Conservation (phyloP, 2,888 invertebrate genomes). For the Aporophyla nigra region DNA sequence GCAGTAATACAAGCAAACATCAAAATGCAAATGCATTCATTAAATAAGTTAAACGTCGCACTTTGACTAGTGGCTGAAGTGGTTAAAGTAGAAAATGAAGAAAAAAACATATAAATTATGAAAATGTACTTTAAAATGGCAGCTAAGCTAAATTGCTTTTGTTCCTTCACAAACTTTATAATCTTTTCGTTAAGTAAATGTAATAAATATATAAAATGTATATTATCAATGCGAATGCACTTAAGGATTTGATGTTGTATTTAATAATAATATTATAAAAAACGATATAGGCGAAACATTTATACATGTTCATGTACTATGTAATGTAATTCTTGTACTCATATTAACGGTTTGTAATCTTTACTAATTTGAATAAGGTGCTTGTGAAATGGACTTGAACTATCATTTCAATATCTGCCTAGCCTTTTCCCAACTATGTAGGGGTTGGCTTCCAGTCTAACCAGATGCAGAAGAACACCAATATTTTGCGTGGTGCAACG, state of each 20-base stretch:
- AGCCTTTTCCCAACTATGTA: neutral
- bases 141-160: conserved; percentile 20
- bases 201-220: conserved; percentile 65
- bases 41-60: neutral
- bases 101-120: neutral
- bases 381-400: conserved; percentile 25
- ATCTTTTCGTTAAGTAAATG: conserved; percentile 31
- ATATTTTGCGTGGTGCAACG: neutral
- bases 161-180: conserved; percentile 10
- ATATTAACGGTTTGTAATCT: conserved; percentile 48
- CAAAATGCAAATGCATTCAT: conserved; percentile 18
- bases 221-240: conserved; percentile 77
- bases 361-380: conserved; percentile 29
- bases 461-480: neutral
- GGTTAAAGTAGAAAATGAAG: conserved; percentile 2
- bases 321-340: conserved; percentile 40
- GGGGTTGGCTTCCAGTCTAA: neutral
- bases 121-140: neutral
- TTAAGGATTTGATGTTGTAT: conserved; percentile 86
- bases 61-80: neutral
- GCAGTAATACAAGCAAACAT: too few relatives aligned
- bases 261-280: conserved; percentile 51
- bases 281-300: conserved; percentile 55
- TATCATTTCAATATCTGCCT: neutral
- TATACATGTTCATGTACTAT: conserved; percentile 60